These are phyloP conservation scores for Cassiopea xamachana DNA, from an alignment of 30 jellyfish, hydroid and myxozoan genomes.

Conservation along the genomic window DNA sequence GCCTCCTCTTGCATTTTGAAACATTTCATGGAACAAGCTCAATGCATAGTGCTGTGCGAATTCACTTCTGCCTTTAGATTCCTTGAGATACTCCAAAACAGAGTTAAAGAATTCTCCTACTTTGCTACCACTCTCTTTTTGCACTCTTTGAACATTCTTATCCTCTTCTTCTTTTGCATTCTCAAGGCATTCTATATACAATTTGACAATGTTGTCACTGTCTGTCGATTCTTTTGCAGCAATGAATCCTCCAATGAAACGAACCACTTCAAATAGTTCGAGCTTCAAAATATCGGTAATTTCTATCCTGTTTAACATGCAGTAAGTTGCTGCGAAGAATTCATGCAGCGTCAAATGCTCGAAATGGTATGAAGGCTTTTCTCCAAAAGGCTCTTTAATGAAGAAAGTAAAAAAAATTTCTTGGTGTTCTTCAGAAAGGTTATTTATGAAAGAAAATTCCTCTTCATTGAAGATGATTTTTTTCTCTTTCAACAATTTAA, in stretches of 20 bases:
- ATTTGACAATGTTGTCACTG: background rate
- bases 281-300: background rate
- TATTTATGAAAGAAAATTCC: background rate
- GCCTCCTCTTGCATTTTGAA: background rate
- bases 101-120: background rate
- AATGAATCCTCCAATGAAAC: constrained; percentile 15
- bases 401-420: background rate
- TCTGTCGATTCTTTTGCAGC: background rate
- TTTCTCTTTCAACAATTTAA: background rate
- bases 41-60: constrained; percentile 20
- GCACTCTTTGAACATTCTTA: no score
- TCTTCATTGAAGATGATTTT: background rate
- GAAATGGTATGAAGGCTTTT: constrained; percentile 14
- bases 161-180: background rate
- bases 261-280: background rate
- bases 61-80: constrained; percentile 8
- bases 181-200: background rate
- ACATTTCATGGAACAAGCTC: constrained; percentile 14
- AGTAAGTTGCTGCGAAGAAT: constrained; percentile 15
- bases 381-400: background rate
- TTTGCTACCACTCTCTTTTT: background rate
- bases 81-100: background rate
- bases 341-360: constrained; percentile 3
- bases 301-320: background rate
- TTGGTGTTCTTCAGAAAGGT: background rate